Percentiles rank a stretch among this genome's conserved stretches.
Conservation (phyloP, 2,113 vertebrate genomes). For the Shinisaurus crocodilurus region DNA sequence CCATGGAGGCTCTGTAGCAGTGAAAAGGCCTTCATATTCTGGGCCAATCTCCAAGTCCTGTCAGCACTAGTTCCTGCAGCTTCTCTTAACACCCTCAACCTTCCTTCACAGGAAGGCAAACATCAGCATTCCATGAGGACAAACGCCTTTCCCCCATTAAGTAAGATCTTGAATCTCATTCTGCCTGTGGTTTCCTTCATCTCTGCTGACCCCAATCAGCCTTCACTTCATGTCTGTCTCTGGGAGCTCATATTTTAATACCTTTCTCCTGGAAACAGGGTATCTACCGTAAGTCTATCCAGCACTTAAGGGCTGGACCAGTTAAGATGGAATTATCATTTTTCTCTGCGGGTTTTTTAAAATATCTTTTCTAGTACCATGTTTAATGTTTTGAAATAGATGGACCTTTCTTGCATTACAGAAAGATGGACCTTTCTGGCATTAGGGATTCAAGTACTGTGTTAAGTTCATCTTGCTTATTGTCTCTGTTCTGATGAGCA, state of each 20-base stretch:
- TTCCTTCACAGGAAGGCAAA: not conserved
- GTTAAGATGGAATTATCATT: not conserved
- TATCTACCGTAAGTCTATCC: not conserved
- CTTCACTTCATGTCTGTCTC: not conserved
- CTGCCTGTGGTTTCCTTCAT: not conserved
- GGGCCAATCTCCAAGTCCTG: slow-evolving; percentile 16
- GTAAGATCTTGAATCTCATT: not conserved
- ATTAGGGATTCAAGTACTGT: not conserved
- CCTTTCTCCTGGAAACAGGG: not conserved
- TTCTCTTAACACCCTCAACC: slow-evolving; percentile 5
- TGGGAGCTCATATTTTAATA: not conserved
- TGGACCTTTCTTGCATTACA: not conserved
- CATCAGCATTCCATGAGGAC: not conserved
- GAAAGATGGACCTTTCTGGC: too few species aligned
- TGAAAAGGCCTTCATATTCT: slow-evolving; percentile 3
- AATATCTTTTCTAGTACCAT: not conserved
- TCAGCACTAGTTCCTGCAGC: slow-evolving; percentile 21
- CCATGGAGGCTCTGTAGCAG: not conserved
- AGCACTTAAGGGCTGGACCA: not conserved
- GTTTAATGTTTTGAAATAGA: not conserved
- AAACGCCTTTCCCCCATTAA: not conserved
- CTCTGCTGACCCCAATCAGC: not conserved
- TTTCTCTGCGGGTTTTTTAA: too few species aligned
- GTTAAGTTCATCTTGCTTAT: not conserved
- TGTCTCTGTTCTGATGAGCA: not conserved